Evolutionary conservation across 1,140 invertebrate species (phyloP), one percentile per base, ranked within the genome.

Genomic region (Hyles euphorbiae): DNA sequence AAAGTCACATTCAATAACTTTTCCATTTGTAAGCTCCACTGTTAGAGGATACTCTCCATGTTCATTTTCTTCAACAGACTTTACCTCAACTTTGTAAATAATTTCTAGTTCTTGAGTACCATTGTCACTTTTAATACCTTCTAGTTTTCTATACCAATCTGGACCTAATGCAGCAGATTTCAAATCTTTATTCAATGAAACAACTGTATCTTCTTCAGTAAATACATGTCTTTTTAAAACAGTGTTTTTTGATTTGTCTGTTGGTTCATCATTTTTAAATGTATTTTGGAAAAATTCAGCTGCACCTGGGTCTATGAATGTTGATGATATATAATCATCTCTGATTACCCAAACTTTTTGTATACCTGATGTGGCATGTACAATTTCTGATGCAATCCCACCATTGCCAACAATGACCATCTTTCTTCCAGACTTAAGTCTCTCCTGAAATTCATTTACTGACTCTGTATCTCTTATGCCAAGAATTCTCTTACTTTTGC

Each of bases 391-490:
- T 32, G 98, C 98, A 72, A 99, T 99, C 5, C 98, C 98, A 43
- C 98, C 98, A 91, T 99, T 99, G 32, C 98, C 98, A 50, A 99
- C 91, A 51, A 99, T 91, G 0, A 96, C 76, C 67, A 99, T 91
- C 89, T 91, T 92, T 66, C 90, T 92, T 0, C 96, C 92, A 61
- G 89, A 80, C 53, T 83, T 83, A 5, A 99, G 82, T 76, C 92
- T 93, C 40, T 92, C 78, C 66, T 96, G 92, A 73, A 99, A 95
- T 60, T 93, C 91, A 77, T 94, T 81, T 0, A 98, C 96, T 32
- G 97, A 98, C 79, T 99, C 96, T n/a, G 96, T 98, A 78, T 99
- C 98, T 69, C 98, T 91, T 60, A 99, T 98, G 9, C 96, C 96
- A 52, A 99, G 70, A 49, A 99, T 92, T 79, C 92, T 90, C 0